These are phyloP conservation scores for Thamnaconus septentrionalis DNA, from an alignment of 2,113 vertebrate species.

Conservation along the genomic window DNA sequence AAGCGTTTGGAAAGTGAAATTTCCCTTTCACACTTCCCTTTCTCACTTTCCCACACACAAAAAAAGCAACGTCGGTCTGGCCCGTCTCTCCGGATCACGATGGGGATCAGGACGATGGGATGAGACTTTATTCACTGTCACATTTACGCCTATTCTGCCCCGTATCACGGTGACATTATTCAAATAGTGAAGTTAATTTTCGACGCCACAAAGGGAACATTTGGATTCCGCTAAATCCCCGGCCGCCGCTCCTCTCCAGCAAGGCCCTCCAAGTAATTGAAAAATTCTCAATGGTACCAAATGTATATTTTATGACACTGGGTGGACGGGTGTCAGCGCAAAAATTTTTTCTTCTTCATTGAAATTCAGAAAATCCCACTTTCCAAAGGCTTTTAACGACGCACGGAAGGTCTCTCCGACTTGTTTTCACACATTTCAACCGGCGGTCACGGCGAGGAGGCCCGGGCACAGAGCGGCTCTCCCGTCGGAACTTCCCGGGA, in stretches of 20 bases:
- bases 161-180: conserved; percentile 19
- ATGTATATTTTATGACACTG: conserved; percentile 17
- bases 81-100: neutral
- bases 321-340: conserved; percentile 18
- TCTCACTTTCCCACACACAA: conserved; percentile 8
- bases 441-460: conserved; percentile 10
- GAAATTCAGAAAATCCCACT: conserved; percentile 18
- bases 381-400: conserved; percentile 9
- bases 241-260: neutral
- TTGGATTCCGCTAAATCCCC: conserved; percentile 23
- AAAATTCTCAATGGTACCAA: conserved; percentile 35
- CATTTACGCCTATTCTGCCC: conserved; percentile 14
- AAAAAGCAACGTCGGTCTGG: neutral
- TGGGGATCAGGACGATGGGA: conserved; percentile 1
- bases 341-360: conserved; percentile 1
- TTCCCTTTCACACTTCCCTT: too few species aligned
- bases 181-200: neutral
- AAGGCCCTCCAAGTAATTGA: conserved; percentile 16
- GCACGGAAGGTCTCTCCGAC: neutral
- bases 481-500: conserved; percentile 17
- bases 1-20: conserved; percentile 6
- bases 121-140: conserved; percentile 1
- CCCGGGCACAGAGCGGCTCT: conserved; percentile 28
- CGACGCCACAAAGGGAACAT: neutral
- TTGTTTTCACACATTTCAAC: conserved; percentile 12